Percentiles rank a stretch among this genome's conserved stretches.
Evolutionary conservation across 1,140 invertebrate species (phyloP).

Genomic region (Aplysia californica): DNA sequence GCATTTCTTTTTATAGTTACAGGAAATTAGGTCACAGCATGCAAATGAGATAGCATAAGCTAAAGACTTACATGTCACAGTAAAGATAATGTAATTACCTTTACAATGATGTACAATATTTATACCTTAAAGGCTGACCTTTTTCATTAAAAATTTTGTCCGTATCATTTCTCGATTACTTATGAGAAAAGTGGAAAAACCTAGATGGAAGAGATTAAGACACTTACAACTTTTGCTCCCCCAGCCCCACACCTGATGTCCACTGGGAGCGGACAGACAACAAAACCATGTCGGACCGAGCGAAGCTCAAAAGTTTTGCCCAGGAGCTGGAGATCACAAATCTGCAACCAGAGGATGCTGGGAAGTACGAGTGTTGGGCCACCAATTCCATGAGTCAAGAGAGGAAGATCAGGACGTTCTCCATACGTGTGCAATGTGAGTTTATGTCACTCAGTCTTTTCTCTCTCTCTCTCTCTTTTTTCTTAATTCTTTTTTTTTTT

Average conservation of each 20-base stretch:
- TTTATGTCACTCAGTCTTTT: neutral
- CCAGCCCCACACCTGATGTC: conserved; percentile 59
- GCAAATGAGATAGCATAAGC: too few species aligned
- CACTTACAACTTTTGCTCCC: too few species aligned
- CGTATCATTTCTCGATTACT: too few species aligned
- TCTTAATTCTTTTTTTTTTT: neutral
- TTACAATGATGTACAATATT: too few species aligned
- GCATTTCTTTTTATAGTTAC: too few species aligned
- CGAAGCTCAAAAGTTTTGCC: conserved; percentile 50
- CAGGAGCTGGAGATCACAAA: conserved; percentile 53
- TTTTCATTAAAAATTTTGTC: too few species aligned
- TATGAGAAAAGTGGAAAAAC: too few species aligned
- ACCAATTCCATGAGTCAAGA: conserved; percentile 48
- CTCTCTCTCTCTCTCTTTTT: neutral
- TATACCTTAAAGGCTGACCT: too few species aligned
- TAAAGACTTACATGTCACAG: too few species aligned
- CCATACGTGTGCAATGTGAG: conserved; percentile 57
- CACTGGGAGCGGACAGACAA: conserved; percentile 47
- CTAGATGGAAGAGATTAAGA: too few species aligned
- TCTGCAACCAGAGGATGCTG: conserved; percentile 52
- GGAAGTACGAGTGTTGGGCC: conserved; percentile 59
- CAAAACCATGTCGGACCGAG: conserved; percentile 32
- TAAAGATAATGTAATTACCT: too few species aligned
- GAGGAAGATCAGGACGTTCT: conserved; percentile 40
- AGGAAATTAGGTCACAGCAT: too few species aligned